phyloP scores from a whole-genome alignment of 2,113 vertebrate species.

The Merops nubicus region DNA sequence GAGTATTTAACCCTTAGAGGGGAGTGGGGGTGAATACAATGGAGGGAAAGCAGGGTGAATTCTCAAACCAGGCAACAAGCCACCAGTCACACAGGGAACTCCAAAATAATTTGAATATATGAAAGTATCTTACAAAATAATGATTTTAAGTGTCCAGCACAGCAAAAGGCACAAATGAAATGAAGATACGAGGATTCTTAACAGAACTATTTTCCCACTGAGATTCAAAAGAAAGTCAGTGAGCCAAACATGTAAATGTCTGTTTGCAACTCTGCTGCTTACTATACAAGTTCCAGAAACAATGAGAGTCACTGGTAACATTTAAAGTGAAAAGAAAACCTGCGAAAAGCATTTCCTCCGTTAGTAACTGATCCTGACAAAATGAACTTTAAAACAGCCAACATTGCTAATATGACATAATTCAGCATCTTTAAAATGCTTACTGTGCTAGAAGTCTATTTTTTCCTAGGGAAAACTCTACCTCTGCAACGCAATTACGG shows the following conservation, averaged over 20 bases:
- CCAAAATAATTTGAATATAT: background rate
- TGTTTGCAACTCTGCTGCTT: background rate
- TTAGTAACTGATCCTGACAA: background rate
- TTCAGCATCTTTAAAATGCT: background rate
- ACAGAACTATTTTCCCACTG: background rate
- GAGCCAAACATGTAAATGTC: background rate
- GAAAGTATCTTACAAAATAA: background rate
- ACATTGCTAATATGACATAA: background rate
- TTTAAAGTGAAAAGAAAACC: background rate
- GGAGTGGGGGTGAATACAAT: background rate
- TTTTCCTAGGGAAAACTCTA: background rate
- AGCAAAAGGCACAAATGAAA: background rate
- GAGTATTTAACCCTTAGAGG: background rate
- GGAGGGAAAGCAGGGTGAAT: background rate
- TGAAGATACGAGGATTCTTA: background rate
- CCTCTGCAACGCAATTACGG: background rate
- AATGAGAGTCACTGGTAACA: background rate
- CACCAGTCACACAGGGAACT: background rate
- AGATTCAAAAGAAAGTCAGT: background rate
- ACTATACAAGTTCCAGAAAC: background rate
- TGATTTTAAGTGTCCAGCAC: background rate
- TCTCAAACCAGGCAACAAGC: background rate
- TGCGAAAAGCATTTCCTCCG: background rate
- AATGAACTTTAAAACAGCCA: background rate
- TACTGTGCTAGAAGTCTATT: background rate